Evolutionary conservation across 2,797 vertebrate genomes (phyloP), one percentile per base, ranked within the genome.

Genomic region (Smutsia gigantea): DNA sequence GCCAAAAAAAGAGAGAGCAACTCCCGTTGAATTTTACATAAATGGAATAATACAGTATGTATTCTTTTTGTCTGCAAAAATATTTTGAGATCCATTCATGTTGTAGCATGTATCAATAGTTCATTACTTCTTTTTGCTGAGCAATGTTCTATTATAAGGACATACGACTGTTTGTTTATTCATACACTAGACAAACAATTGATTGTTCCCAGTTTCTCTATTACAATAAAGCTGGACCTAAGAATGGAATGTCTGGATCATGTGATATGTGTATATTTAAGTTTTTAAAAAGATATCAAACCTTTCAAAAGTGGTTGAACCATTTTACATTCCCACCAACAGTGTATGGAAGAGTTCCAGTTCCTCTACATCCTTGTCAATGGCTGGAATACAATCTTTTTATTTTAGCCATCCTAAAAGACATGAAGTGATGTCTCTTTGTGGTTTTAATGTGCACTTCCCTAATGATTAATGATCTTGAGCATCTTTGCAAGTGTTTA

Each of bases 1-100:
- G 91, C 34, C 75, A 57, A 69, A 86, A 95, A 81, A 68, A 66
- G 23, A 39, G 55, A 92, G 10, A 89, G 53, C 55, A 90, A 90
- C 4, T 39, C 49, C 42, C 13, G 34, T 63, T 34, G 25, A 86
- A 83, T 61, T 77, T 72, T 92, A 87, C 66, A 21, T 69, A 42
- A 90, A 49, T 55, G 5, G 39, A 87, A 96, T 86, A 86, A 23
- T 31, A 86, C 0, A 27, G 17, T 42, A 39, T 15, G 13, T 23
- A 46, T 10, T 74, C n/a, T 75, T 18, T 92, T 53, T 59, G 64
- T 88, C 31, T 57, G 51, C 7, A 87, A 72, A 84, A 78, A 59
- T 88, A 87, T 53, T 71, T 39, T 79, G 34, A 84, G 55, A 83
- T 68, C 34, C 21, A 46, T 69, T 51, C 34, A 46, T 29, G 34